Evolutionary conservation across 2,888 invertebrate species (phyloP).

Genomic region (Agrotis segetum): DNA sequence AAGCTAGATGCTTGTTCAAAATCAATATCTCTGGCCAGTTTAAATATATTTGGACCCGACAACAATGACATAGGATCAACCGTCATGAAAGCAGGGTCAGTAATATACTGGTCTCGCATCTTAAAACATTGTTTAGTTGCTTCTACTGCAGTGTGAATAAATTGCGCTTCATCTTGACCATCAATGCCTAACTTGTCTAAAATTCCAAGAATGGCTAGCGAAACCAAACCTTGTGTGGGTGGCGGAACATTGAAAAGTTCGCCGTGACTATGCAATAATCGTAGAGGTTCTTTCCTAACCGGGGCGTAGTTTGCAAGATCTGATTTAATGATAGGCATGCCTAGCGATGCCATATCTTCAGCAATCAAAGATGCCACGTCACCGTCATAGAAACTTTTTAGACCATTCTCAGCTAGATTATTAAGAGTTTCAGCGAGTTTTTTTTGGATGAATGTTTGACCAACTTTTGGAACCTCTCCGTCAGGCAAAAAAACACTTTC

Average conservation of each 20-base stretch:
- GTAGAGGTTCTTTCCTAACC: slow-evolving; percentile 78
- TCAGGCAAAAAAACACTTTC: slow-evolving; percentile 73
- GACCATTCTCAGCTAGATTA: slow-evolving; percentile 76
- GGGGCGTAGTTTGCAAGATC: slow-evolving; percentile 81
- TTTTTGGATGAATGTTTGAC: slow-evolving; percentile 79
- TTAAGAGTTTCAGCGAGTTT: slow-evolving; percentile 79
- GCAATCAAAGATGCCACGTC: slow-evolving; percentile 79
- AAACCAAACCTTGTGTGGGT: slow-evolving; percentile 86
- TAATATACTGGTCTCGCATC: slow-evolving; percentile 78
- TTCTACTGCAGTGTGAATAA: slow-evolving; percentile 84
- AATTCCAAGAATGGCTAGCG: slow-evolving; percentile 81
- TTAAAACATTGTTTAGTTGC: slow-evolving; percentile 81
- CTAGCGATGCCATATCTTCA: slow-evolving; percentile 78
- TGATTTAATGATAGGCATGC: slow-evolving; percentile 81
- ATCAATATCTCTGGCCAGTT: slow-evolving; percentile 77
- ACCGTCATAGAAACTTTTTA: slow-evolving; percentile 83
- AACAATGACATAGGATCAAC: slow-evolving; percentile 77
- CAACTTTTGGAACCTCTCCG: slow-evolving; percentile 73
- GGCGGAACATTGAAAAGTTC: slow-evolving; percentile 84
- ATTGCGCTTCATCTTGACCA: slow-evolving; percentile 80
- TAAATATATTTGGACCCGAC: slow-evolving; percentile 69
- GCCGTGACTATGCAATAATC: slow-evolving; percentile 77
- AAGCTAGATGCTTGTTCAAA: slow-evolving; percentile 68
- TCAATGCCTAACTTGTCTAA: slow-evolving; percentile 81
- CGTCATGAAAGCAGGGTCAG: slow-evolving; percentile 83